Evolutionary conservation across 2,888 invertebrate genomes (phyloP), one percentile per base, ranked within the genome.

Genomic region (Cerastis leucographa): DNA sequence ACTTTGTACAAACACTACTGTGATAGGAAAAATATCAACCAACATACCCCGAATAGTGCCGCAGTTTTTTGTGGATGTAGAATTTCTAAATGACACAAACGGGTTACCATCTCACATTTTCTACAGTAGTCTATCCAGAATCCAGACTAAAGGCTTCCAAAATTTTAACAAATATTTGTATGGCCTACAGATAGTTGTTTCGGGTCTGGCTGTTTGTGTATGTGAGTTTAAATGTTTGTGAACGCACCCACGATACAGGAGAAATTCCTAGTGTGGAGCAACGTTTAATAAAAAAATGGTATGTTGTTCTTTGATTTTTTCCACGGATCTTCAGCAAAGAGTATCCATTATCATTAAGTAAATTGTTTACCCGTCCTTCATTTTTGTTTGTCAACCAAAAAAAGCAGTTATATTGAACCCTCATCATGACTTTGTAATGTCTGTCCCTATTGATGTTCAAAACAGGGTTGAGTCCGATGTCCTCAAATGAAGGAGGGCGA

Each of bases 371-470:
- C 29, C 22, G 54, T 54, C 7, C 40, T 35, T 66, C 61, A 51
- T 54, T 19, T 35, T 1, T 25, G 51, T 56, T 19, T 71, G 79
- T 66, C 72, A 17, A 59, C 14, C 19, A 17, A 73, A 40, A 46
- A 65, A 69, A 68, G 22, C 64, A 19, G 14, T 46, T 46, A 46
- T 68, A 78, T 68, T 70, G 80, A 49, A 73, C 69, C 72, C 54
- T 67, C 79, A 56, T 59, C 72, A 72, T 76, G 72, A 59, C 51
- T 67, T 71, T 51, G 69, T 76, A 71, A 75, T 71, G 66, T 40
- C 61, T 51, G n/a, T 71, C 59, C 54, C 75, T 51, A 72, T 83
- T 83, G 85, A 81, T 82, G 85, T 74, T 42, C 72, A 49, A 56
- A 25, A 76, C 44, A 12, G 54, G 22, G 25, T 70, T 22, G 14